These are phyloP conservation scores for Pseudopodoces humilis DNA, from an alignment of 2,113 vertebrate genomes.

Conservation along the genomic window DNA sequence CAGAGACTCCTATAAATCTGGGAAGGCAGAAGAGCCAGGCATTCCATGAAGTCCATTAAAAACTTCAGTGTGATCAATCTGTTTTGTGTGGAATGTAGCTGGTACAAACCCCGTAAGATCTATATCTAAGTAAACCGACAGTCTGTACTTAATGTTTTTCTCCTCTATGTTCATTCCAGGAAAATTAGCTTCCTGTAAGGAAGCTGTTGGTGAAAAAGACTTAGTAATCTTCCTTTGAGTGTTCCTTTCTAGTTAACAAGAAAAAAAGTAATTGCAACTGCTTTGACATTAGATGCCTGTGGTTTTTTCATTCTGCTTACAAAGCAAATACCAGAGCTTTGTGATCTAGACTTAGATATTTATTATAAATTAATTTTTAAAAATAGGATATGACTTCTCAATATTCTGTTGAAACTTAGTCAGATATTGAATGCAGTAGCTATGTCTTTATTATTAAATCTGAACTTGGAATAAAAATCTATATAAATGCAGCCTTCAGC, in stretches of 20 bases:
- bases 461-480: constrained; percentile 7
- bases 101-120: background rate
- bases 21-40: background rate
- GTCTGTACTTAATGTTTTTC: background rate
- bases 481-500: background rate
- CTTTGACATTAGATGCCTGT: background rate
- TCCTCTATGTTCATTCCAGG: background rate
- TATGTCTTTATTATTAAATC: background rate
- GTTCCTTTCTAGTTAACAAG: background rate
- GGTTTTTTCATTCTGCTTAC: background rate
- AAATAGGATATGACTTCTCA: background rate
- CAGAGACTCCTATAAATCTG: constrained; percentile 18
- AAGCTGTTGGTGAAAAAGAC: background rate
- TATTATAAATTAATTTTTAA: background rate
- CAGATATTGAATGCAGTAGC: background rate
- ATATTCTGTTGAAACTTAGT: background rate
- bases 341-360: background rate
- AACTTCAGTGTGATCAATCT: background rate
- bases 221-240: background rate
- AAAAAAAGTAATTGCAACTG: background rate
- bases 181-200: background rate
- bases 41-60: background rate
- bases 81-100: background rate
- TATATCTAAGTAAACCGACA: background rate
- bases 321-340: background rate